Percentiles rank a stretch among this genome's conserved stretches.
Evolutionary conservation across 1,140 invertebrate species (phyloP).

Genomic region (Diachasma alloeum): DNA sequence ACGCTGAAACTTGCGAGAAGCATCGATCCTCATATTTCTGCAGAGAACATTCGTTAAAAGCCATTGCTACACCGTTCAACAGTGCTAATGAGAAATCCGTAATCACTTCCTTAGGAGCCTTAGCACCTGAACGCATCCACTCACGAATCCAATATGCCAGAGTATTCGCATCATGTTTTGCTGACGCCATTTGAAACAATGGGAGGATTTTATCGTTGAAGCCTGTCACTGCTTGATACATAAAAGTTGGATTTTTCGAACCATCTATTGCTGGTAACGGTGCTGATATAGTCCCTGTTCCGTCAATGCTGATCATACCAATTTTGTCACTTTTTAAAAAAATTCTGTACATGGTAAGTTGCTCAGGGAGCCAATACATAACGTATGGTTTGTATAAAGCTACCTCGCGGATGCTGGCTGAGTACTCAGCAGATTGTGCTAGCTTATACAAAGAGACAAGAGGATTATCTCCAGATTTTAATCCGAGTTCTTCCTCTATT

Average conservation of each 20-base stretch:
- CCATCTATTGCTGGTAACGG: slow-evolving; percentile 18
- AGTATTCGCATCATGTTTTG: slow-evolving; percentile 30
- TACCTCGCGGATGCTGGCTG: slow-evolving; percentile 11
- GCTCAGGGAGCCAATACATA: slow-evolving; percentile 29
- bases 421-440: slow-evolving; percentile 13
- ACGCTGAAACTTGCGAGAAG: neutral
- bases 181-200: slow-evolving; percentile 20
- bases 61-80: slow-evolving; percentile 17
- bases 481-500: slow-evolving; percentile 13
- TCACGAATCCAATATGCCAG: slow-evolving; percentile 24
- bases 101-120: slow-evolving; percentile 21
- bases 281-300: slow-evolving; percentile 23
- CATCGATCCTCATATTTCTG: slow-evolving; percentile 20
- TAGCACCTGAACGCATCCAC: slow-evolving; percentile 21
- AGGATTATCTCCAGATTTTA: neutral
- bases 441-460: neutral
- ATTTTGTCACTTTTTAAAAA: slow-evolving; percentile 15
- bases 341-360: slow-evolving; percentile 10
- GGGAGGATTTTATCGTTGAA: slow-evolving; percentile 18
- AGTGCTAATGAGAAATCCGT: slow-evolving; percentile 27
- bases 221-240: slow-evolving; percentile 23
- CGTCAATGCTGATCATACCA: slow-evolving; percentile 25
- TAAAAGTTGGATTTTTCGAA: slow-evolving; percentile 15
- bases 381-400: slow-evolving; percentile 14
- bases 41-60: slow-evolving; percentile 21